Conservation (phyloP, 2,113 vertebrate species). For the Rhadina sibilatrix region DNA sequence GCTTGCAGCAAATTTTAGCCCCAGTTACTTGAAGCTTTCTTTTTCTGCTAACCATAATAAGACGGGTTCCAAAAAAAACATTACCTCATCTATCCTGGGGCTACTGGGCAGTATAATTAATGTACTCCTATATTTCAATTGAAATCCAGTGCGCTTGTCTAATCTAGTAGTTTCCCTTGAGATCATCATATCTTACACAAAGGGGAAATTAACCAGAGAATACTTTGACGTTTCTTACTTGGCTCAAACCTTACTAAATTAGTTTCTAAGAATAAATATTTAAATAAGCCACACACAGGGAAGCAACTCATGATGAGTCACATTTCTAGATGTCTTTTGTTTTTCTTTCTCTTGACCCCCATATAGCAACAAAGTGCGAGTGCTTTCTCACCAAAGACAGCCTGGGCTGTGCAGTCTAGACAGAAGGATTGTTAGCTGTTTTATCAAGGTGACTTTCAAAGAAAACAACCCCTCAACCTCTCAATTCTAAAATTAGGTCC, state of each 20-base stretch:
- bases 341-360: slow-evolving; percentile 79
- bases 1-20: slow-evolving; percentile 37
- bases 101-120: slow-evolving; percentile 43
- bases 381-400: slow-evolving; percentile 36
- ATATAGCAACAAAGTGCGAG: slow-evolving; percentile 68
- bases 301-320: slow-evolving; percentile 75
- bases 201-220: slow-evolving; percentile 55
- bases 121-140: slow-evolving; percentile 49
- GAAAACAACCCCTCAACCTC: slow-evolving; percentile 10
- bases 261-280: slow-evolving; percentile 75
- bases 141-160: slow-evolving; percentile 49
- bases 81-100: slow-evolving; percentile 58
- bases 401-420: slow-evolving; percentile 9
- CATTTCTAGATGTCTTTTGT: slow-evolving; percentile 69
- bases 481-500: slow-evolving; percentile 77
- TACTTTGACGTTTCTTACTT: slow-evolving; percentile 60
- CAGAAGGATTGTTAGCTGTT: neutral
- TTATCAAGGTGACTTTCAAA: neutral
- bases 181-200: slow-evolving; percentile 36
- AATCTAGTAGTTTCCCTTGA: slow-evolving; percentile 54
- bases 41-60: slow-evolving; percentile 59
- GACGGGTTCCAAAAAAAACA: slow-evolving; percentile 63
- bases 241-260: slow-evolving; percentile 62
- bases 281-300: slow-evolving; percentile 61
- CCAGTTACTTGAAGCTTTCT: slow-evolving; percentile 35